Evolutionary conservation across 2,888 invertebrate species (phyloP), one percentile per base, ranked within the genome.

Genomic region (Acheta domesticus): DNA sequence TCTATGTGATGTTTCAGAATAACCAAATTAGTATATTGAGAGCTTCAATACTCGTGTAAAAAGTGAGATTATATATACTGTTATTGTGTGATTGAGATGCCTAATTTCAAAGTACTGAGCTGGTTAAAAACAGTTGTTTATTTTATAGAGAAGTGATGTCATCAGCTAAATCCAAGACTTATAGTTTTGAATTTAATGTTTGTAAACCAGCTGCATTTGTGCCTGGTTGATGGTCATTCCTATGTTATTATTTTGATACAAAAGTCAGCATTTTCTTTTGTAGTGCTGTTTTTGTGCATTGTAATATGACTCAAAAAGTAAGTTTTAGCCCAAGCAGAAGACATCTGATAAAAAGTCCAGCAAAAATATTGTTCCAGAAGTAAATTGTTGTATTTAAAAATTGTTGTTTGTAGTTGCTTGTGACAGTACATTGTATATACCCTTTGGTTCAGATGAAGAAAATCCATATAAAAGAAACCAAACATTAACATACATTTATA

Each of bases 401-500:
- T 36, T 74, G 23, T 78, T 50, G 50, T 48, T 77, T 20, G 77
- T 50, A 48, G 49, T 77, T 77, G n/a, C 11, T 21, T 77, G 77
- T 49, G n/a, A 62, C 62, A 62, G 62, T 62, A 62, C 62, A 62
- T 62, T 62, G 16, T 62, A 62, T 62, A 62, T 14, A 14, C n/a
- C 62, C 62, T 62, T 62, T 62, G 62, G n/a, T 62, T 62, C 16
- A 62, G 16, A 62, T 19, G 14, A n/a, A 62, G n/a, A n/a, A 62
- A 62, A n/a, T 14, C n/a, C n/a, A 14, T n/a, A 19, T 62, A 62
- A 62, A 62, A 62, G n/a, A 14, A 62, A 62, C 62, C 62, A 19
- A 62, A n/a, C 62, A 62, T 62, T 62, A 62, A 62, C 62, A 62
- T 62, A 62, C 62, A 62, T 62, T 62, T 62, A 62, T 62, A 62